Percentiles rank a stretch among this genome's conserved stretches.
Evolutionary conservation across 1,140 invertebrate species (phyloP).

Genomic region (Calycopis cecrops): DNA sequence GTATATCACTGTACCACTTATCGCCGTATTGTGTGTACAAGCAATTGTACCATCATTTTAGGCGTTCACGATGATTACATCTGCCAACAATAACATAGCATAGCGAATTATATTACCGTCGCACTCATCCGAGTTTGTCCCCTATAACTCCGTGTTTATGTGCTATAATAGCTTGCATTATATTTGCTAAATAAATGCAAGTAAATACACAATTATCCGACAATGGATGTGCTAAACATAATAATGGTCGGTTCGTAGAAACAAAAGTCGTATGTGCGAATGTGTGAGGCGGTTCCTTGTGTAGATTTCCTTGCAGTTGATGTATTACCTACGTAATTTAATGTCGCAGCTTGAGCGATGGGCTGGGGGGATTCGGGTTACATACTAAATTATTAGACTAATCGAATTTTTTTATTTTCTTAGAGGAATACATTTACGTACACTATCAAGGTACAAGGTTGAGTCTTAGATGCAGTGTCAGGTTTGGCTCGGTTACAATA

Average conservation of each 20-base stretch:
- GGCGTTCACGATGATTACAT: constrained; percentile 7
- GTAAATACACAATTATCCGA: constrained; percentile 5
- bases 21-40: constrained; percentile 22
- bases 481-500: no score
- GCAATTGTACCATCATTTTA: constrained; percentile 22
- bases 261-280: constrained; percentile 5
- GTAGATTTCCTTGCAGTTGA: background rate
- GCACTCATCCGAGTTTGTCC: background rate
- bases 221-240: constrained; percentile 10
- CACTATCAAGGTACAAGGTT: no score
- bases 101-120: background rate
- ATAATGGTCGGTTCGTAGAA: constrained; percentile 8
- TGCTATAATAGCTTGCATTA: background rate
- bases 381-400: no score
- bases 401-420: no score
- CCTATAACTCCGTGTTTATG: background rate
- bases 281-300: background rate
- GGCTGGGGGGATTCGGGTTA: no score
- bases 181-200: background rate
- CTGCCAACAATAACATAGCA: background rate
- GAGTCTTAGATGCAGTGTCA: no score
- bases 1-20: constrained; percentile 31
- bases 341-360: no score
- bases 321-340: background rate
- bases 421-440: no score